Evolutionary conservation across 2,888 invertebrate species (phyloP).

Genomic region (Lasius fuliginosus): DNA sequence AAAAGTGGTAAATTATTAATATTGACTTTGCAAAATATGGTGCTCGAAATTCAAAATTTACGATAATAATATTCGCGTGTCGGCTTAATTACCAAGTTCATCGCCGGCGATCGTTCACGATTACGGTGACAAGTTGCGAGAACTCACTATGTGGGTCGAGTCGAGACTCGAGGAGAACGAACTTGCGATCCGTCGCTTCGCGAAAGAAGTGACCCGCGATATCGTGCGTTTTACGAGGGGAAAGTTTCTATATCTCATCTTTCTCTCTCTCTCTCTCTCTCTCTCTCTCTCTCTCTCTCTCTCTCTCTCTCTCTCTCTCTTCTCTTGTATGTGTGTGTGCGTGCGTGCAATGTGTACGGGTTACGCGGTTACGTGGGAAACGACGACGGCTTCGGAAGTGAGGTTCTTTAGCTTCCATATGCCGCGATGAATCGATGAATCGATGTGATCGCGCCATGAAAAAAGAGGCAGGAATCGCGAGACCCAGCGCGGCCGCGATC

Average conservation of each 20-base stretch:
- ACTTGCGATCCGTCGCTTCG: conserved; percentile 15
- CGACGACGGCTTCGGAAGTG: conserved; percentile 21
- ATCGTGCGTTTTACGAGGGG: conserved; percentile 37
- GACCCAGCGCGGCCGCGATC: neutral
- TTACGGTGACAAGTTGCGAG: conserved; percentile 11
- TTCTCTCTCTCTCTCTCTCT: neutral
- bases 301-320: neutral
- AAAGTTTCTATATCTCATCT: conserved; percentile 34
- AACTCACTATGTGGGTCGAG: conserved; percentile 30
- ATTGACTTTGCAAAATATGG: neutral
- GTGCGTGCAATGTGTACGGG: no score
- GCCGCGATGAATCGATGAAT: conserved; percentile 31
- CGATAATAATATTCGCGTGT: neutral
- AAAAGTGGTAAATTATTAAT: neutral
- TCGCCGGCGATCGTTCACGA: conserved; percentile 15
- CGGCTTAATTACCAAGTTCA: conserved; percentile 31
- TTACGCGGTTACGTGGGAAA: conserved; percentile 7
- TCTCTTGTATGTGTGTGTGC: neutral
- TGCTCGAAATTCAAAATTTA: neutral
- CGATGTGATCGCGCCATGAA: neutral
- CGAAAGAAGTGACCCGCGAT: conserved; percentile 26
- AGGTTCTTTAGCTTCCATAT: conserved; percentile 33
- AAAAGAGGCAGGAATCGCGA: conserved; percentile 10
- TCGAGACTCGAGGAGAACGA: conserved; percentile 12
- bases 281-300: neutral